Conservation (phyloP, 2,888 invertebrate species). For the Plemyria rubiginata region DNA sequence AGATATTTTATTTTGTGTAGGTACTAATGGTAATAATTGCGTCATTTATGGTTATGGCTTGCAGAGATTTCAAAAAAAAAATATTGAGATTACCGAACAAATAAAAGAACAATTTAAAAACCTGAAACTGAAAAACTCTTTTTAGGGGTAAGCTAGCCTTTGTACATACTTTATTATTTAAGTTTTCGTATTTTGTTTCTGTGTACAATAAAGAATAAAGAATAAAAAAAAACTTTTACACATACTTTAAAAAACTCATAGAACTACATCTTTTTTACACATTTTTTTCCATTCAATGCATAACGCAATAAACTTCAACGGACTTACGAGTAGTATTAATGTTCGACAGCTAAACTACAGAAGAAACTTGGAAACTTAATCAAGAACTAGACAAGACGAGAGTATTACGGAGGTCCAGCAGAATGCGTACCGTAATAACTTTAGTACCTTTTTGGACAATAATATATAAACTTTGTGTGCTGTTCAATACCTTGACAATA, state of each 20-base stretch:
- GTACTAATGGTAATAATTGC: neutral
- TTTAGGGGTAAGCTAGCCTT: too few relatives aligned
- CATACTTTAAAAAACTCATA: too few relatives aligned
- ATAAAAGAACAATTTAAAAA: too few relatives aligned
- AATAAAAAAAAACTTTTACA: too few relatives aligned
- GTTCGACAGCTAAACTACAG: conserved; percentile 38
- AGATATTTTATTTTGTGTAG: conserved; percentile 16
- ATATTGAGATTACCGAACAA: too few relatives aligned
- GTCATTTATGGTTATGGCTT: neutral
- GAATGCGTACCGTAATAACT: conserved; percentile 52
- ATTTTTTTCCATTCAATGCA: too few relatives aligned
- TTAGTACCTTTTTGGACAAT: conserved; percentile 51
- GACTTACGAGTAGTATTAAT: conserved; percentile 7
- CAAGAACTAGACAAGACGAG: conserved; percentile 51
- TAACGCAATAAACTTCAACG: conserved; percentile 8
- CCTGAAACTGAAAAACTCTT: too few relatives aligned
- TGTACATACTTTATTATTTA: too few relatives aligned
- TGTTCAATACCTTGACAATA: conserved; percentile 34
- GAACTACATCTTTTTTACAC: too few relatives aligned
- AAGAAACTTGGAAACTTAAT: conserved; percentile 50
- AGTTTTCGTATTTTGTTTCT: too few relatives aligned
- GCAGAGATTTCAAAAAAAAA: neutral
- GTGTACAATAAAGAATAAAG: too few relatives aligned
- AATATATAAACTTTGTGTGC: conserved; percentile 49
- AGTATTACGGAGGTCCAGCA: conserved; percentile 41